Evolutionary conservation across 2,113 vertebrate species (phyloP).

Genomic region (Peromyscus maniculatus): DNA sequence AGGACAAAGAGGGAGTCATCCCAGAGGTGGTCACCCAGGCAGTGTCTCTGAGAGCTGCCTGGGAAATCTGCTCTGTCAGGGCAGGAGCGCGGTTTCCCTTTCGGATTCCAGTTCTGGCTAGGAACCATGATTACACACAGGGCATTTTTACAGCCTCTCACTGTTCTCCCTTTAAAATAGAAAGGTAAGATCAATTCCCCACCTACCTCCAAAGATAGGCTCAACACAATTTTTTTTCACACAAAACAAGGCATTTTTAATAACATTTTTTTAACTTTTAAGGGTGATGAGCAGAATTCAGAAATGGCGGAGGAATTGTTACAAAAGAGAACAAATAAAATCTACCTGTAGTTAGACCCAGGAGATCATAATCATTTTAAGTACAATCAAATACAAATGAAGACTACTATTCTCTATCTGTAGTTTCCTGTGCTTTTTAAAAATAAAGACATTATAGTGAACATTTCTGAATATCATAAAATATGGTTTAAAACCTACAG

Average conservation of each 20-base stretch:
- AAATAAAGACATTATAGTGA: conserved; percentile 8
- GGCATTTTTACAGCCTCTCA: not conserved
- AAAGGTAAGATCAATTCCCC: not conserved
- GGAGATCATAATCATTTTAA: conserved; percentile 1
- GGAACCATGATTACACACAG: not conserved
- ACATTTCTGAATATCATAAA: conserved; percentile 12
- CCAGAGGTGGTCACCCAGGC: not conserved
- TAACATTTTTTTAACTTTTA: not conserved
- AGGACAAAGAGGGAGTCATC: not conserved
- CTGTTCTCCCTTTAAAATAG: not conserved
- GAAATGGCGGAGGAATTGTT: conserved; percentile 35
- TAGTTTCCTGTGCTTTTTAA: not conserved
- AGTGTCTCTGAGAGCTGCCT: too few species aligned
- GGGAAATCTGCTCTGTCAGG: too few species aligned
- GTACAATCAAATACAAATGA: not conserved
- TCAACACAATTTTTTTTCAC: not conserved
- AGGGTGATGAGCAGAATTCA: conserved; percentile 40
- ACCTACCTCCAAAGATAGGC: not conserved
- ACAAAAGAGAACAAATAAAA: conserved; percentile 36
- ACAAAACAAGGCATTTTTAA: not conserved
- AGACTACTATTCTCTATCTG: not conserved
- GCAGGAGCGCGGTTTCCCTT: not conserved
- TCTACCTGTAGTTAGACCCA: not conserved
- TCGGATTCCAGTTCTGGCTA: not conserved
- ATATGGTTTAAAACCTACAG: conserved; percentile 24